Evolutionary conservation across 2,113 vertebrate species (phyloP).

Genomic region (Datnioides undecimradiatus): DNA sequence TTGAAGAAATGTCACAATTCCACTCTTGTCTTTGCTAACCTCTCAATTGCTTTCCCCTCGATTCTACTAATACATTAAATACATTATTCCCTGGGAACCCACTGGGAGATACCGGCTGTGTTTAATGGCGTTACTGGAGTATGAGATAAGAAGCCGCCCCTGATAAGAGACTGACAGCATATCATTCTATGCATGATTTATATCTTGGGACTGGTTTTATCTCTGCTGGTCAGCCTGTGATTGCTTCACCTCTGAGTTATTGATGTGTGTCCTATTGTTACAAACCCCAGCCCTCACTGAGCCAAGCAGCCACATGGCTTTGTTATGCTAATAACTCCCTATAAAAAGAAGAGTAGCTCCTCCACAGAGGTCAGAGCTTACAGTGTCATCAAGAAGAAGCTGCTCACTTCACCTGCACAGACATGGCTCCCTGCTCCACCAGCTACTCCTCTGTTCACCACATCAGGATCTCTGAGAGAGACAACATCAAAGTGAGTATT

Average conservation of each 20-base stretch:
- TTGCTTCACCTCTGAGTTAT: constrained; percentile 69
- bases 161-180: constrained; percentile 50
- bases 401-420: constrained; percentile 36
- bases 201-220: constrained; percentile 63
- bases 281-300: not conserved
- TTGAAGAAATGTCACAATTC: not conserved
- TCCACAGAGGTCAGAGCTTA: constrained; percentile 6
- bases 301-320: constrained; percentile 28
- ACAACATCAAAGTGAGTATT: constrained; percentile 76
- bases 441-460: constrained; percentile 60
- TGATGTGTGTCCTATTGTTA: constrained; percentile 73
- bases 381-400: constrained; percentile 51
- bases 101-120: constrained; percentile 54
- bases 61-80: constrained; percentile 18
- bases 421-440: constrained; percentile 77
- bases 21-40: not conserved
- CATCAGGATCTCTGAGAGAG: constrained; percentile 67
- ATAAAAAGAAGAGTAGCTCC: constrained; percentile 31
- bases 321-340: constrained; percentile 43
- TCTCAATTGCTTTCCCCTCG: not conserved
- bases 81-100: constrained; percentile 39
- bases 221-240: constrained; percentile 62
- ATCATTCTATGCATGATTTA: constrained; percentile 37
- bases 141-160: constrained; percentile 66
- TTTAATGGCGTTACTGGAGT: constrained; percentile 52